These are phyloP conservation scores for Callitettix versicolor DNA, from an alignment of 1,140 invertebrate species.

Conservation along the genomic window DNA sequence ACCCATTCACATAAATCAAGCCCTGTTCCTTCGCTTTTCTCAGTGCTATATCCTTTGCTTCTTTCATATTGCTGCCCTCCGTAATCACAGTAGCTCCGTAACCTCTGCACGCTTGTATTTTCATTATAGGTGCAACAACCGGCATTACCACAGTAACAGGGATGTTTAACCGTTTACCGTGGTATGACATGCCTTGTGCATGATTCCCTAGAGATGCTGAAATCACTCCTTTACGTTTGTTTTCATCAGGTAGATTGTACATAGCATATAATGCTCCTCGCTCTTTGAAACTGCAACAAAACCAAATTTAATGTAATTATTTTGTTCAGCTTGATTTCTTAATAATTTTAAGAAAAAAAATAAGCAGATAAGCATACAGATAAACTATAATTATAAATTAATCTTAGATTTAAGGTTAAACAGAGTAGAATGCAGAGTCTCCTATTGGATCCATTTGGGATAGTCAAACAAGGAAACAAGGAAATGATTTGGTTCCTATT, in stretches of 20 bases:
- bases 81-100: slow-evolving; percentile 81
- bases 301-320: too few species aligned
- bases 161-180: slow-evolving; percentile 67
- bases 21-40: slow-evolving; percentile 55
- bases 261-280: slow-evolving; percentile 80
- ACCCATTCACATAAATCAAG: slow-evolving; percentile 79
- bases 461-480: too few species aligned
- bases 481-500: too few species aligned
- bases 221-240: slow-evolving; percentile 69
- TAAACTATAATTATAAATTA: too few species aligned
- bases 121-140: slow-evolving; percentile 83
- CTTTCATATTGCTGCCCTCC: slow-evolving; percentile 71
- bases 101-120: slow-evolving; percentile 64
- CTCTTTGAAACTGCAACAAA: slow-evolving; percentile 70
- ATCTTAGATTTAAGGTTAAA: too few species aligned
- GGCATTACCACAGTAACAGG: slow-evolving; percentile 92
- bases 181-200: slow-evolving; percentile 77
- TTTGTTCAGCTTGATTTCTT: too few species aligned
- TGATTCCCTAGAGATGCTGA: slow-evolving; percentile 90
- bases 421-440: too few species aligned
- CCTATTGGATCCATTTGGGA: too few species aligned
- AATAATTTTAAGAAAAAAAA: too few species aligned
- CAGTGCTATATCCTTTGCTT: slow-evolving; percentile 71
- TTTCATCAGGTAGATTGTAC: slow-evolving; percentile 55
- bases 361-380: too few species aligned